Evolutionary conservation across 2,888 invertebrate genomes (phyloP).

Genomic region (Drosophila infuscata): DNA sequence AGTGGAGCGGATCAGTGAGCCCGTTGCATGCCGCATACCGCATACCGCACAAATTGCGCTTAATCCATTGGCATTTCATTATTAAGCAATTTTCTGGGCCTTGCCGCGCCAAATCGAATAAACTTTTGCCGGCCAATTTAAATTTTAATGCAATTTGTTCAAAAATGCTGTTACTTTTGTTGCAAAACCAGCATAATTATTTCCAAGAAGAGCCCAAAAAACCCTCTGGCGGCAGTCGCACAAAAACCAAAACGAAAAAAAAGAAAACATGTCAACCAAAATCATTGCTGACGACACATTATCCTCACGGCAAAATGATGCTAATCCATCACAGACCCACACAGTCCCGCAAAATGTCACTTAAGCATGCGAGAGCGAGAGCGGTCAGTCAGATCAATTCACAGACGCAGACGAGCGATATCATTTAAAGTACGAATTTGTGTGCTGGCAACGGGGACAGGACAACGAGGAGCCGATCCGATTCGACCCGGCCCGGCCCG

Average conservation of each 20-base stretch:
- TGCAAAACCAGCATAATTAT: constrained; percentile 83
- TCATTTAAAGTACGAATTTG: constrained; percentile 58
- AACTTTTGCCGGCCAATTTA: constrained; percentile 69
- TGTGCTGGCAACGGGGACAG: constrained; percentile 18
- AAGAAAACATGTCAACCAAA: constrained; percentile 70
- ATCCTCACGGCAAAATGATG: constrained; percentile 83
- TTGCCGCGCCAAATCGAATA: constrained; percentile 40
- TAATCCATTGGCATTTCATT: constrained; percentile 81
- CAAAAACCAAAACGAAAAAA: constrained; percentile 19
- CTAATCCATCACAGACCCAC: constrained; percentile 83
- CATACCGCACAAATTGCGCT: constrained; percentile 77
- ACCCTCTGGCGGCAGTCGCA: constrained; percentile 25
- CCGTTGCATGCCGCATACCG: constrained; percentile 33
- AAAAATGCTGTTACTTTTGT: constrained; percentile 82
- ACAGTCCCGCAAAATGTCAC: constrained; percentile 72
- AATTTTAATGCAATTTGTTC: constrained; percentile 83
- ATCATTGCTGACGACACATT: constrained; percentile 83
- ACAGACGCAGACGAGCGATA: constrained; percentile 42
- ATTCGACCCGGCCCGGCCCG: neutral
- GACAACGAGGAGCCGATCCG: constrained; percentile 9
- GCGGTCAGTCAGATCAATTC: constrained; percentile 44
- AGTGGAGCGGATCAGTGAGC: constrained; percentile 49
- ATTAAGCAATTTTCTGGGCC: constrained; percentile 76
- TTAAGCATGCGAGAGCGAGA: constrained; percentile 71
- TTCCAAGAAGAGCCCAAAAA: constrained; percentile 77